These are phyloP conservation scores for Cotesia vestalis DNA, from an alignment of 1,140 invertebrate species.

Conservation along the genomic window DNA sequence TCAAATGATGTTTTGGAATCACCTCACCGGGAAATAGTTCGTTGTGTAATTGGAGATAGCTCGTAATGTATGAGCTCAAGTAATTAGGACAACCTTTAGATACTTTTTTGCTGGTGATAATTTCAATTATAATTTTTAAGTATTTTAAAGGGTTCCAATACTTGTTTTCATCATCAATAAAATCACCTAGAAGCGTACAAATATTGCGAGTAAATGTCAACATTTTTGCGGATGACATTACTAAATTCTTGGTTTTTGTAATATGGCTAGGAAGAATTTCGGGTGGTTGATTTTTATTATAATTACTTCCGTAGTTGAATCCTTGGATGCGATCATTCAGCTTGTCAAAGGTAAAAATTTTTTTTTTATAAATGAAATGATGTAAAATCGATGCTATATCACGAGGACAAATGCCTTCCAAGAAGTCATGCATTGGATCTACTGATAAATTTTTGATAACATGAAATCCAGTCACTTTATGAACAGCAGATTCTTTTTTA, in stretches of 20 bases:
- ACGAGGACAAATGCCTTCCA: too few relatives aligned
- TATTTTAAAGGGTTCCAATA: too few relatives aligned
- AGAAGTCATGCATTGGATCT: too few relatives aligned
- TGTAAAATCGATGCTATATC: not conserved
- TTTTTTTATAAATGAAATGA: not conserved
- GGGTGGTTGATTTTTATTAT: not conserved
- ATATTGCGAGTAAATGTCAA: too few relatives aligned
- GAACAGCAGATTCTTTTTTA: too few relatives aligned
- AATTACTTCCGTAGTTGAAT: not conserved
- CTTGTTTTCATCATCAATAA: too few relatives aligned
- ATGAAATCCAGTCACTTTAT: too few relatives aligned
- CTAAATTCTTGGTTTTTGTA: too few relatives aligned
- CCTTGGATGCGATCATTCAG: slow-evolving; percentile 15
- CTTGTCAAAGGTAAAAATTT: not conserved
- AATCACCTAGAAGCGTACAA: too few relatives aligned
- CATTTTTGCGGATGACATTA: too few relatives aligned
- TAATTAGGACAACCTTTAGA: not conserved
- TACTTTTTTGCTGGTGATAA: not conserved
- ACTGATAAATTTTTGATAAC: too few relatives aligned
- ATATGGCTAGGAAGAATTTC: not conserved
- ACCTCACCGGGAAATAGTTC: slow-evolving; percentile 36
- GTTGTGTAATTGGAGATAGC: not conserved
- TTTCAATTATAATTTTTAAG: too few relatives aligned
- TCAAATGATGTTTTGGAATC: slow-evolving; percentile 38
- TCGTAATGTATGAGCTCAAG: not conserved